These are phyloP conservation scores for Carcina quercana DNA, from an alignment of 2,888 invertebrate genomes.

Conservation along the genomic window DNA sequence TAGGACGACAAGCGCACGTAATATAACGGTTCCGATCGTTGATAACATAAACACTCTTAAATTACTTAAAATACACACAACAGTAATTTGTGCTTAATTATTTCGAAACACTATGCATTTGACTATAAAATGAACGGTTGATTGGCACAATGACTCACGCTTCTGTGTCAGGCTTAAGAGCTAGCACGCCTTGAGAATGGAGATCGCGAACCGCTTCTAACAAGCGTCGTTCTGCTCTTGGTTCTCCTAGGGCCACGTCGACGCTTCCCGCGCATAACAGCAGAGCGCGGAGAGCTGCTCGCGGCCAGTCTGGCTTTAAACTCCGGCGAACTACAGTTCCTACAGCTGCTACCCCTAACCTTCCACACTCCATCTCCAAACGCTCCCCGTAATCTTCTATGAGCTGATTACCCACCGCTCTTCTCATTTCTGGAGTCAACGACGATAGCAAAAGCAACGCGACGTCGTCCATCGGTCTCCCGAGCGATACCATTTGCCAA, in stretches of 20 bases:
- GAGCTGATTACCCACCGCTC: constrained; percentile 76
- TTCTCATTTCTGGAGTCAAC: constrained; percentile 80
- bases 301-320: constrained; percentile 76
- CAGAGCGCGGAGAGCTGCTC: constrained; percentile 83
- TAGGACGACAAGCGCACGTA: constrained; percentile 25
- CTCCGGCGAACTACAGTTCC: constrained; percentile 65
- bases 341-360: constrained; percentile 75
- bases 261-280: constrained; percentile 87
- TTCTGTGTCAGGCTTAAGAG: constrained; percentile 60
- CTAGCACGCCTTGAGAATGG: constrained; percentile 80
- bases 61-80: constrained; percentile 23
- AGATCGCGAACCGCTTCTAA: constrained; percentile 84
- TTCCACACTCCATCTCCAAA: constrained; percentile 74
- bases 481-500: constrained; percentile 90
- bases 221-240: constrained; percentile 82
- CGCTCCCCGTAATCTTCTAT: constrained; percentile 82
- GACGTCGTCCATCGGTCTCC: constrained; percentile 85
- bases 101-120: constrained; percentile 30
- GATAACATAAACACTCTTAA: constrained; percentile 19
- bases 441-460: constrained; percentile 83
- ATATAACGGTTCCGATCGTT: constrained; percentile 34
- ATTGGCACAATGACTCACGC: constrained; percentile 44
- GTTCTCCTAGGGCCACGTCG: constrained; percentile 85
- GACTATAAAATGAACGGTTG: constrained; percentile 25
- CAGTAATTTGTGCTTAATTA: constrained; percentile 42